Evolutionary conservation across 2,797 vertebrate genomes (phyloP), one percentile per base, ranked within the genome.

Genomic region (Heteromormyrus szaboi): DNA sequence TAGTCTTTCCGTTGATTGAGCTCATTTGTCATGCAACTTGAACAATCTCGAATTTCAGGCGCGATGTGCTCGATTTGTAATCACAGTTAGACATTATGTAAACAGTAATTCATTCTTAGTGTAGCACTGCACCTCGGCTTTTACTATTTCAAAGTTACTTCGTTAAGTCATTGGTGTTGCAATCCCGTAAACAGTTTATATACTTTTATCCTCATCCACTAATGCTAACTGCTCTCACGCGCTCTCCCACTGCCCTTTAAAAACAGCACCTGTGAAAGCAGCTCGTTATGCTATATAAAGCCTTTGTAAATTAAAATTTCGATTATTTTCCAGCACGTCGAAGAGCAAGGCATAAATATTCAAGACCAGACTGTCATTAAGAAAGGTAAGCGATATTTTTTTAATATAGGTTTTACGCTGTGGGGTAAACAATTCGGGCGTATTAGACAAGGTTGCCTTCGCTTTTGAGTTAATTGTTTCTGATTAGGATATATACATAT

Each of bases 311-410:
- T 62, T 41, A n/a, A 37, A 56, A 59, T 54, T 85, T 37, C 48
- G n/a, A 37, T 93, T 95, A 92, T 96, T 95, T 97, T 97, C 94
- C 95, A 99, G 98, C 95, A 98, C 92, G 97, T 99, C 96, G 98
- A 99, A 94, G 98, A 99, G 96, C 98, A 98, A 96, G 97, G 98
- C 96, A 97, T 99, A 96, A 99, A 98, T 97, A 98, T 99, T 95
- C 98, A 97, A 94, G 98, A 99, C 96, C 98, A 99, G 97, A 99
- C 98, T 96, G 98, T 99, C 97, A 99, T 99, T 97, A 99, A 99
- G 96, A 99, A 99, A 99, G 98, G 98, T 99, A 98, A 98, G 98
- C 95, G 93, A 94, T 96, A 59, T 7, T 86, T 86, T 53, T 86
- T 5, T 22, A 51, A 25, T 85, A 53, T 54, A 48, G 46, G 1